These are phyloP conservation scores for Electrophaes corylata DNA, from an alignment of 2,888 invertebrate genomes.

Conservation along the genomic window DNA sequence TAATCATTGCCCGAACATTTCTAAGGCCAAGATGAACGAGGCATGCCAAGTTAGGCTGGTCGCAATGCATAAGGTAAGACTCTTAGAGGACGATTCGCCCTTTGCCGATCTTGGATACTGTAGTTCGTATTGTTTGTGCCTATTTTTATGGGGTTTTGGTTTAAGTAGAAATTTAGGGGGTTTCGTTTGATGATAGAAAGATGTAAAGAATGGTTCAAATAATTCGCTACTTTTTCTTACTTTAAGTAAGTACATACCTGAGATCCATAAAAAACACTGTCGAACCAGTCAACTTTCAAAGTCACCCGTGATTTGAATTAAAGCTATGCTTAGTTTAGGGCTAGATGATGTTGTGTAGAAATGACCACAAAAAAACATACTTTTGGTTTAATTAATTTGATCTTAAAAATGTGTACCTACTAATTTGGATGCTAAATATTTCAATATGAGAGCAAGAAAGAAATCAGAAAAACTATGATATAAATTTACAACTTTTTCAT, in stretches of 20 bases:
- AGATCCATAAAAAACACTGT: background rate
- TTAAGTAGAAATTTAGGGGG: slow-evolving; percentile 6
- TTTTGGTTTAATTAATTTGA: too few relatives aligned
- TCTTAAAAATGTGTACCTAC: too few relatives aligned
- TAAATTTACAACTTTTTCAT: too few relatives aligned
- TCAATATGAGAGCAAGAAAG: too few relatives aligned
- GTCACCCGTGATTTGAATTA: too few relatives aligned
- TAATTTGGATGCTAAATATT: too few relatives aligned
- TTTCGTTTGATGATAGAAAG: slow-evolving; percentile 15
- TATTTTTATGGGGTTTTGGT: slow-evolving; percentile 26
- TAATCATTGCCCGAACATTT: slow-evolving; percentile 1
- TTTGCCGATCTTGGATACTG: slow-evolving; percentile 49
- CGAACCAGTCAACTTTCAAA: too few relatives aligned
- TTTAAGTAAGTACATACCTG: too few relatives aligned
- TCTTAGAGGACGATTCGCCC: slow-evolving; percentile 51
- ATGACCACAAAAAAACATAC: too few relatives aligned
- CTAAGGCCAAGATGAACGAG: slow-evolving; percentile 11
- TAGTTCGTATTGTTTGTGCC: slow-evolving; percentile 42
- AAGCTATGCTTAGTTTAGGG: too few relatives aligned
- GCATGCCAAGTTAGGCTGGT: slow-evolving; percentile 34
- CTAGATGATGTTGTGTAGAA: too few relatives aligned
- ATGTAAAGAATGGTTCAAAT: background rate
- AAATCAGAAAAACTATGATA: too few relatives aligned
- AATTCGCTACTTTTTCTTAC: background rate
- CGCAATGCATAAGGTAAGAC: slow-evolving; percentile 41